Conservation (phyloP, 2,797 vertebrate species). For the Catamblyrhynchus diadema region DNA sequence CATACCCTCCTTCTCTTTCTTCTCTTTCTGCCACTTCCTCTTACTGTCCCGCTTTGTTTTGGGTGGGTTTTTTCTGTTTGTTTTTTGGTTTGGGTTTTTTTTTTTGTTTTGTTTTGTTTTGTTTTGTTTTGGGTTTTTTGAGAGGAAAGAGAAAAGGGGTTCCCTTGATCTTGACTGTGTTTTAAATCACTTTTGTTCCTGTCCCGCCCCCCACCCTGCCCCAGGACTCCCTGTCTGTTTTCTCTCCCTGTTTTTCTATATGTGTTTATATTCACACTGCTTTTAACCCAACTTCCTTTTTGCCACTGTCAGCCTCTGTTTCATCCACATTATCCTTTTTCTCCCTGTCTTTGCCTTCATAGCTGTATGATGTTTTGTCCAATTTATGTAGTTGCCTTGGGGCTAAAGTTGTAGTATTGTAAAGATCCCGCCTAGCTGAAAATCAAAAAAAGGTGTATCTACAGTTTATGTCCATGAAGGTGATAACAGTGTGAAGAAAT, state of each 20-base stretch:
- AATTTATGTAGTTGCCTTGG: not conserved
- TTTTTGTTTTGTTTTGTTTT: not conserved
- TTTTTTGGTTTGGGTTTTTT: not conserved
- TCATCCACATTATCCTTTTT: not conserved
- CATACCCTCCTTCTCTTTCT: not conserved
- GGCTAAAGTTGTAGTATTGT: not conserved
- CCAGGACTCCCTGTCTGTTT: not conserved
- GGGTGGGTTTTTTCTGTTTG: not conserved
- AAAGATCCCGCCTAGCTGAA: not conserved
- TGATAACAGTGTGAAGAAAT: not conserved
- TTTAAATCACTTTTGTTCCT: not conserved
- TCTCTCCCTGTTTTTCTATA: not conserved
- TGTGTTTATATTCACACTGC: not conserved
- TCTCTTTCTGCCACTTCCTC: not conserved
- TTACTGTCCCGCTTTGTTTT: not conserved
- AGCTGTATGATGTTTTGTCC: not conserved
- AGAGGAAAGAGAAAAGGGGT: not conserved
- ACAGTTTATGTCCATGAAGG: not conserved
- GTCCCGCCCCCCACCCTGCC: rapidly evolving
- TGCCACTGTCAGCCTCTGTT: not conserved
- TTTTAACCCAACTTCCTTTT: not conserved
- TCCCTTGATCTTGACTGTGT: not conserved
- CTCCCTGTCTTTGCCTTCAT: not conserved
- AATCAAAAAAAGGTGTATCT: not conserved
- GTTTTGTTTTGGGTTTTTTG: not conserved